Conservation (phyloP, 2,797 vertebrate genomes). For the Poeciliopsis paucimaculata region DNA sequence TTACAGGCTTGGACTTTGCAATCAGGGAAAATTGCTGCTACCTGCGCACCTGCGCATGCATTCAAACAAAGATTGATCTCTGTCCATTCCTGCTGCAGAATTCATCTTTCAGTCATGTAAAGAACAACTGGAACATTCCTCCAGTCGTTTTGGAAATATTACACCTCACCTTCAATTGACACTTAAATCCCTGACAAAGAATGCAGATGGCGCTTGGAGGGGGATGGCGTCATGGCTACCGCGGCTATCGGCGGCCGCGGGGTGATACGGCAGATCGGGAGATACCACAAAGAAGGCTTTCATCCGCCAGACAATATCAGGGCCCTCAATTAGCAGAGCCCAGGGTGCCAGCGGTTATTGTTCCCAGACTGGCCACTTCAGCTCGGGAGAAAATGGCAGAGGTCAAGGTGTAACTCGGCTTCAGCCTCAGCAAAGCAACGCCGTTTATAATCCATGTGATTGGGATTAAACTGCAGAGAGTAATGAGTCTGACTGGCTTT, state of each 20-base stretch:
- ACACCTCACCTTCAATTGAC: constrained; percentile 66
- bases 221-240: constrained; percentile 68
- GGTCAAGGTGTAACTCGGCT: constrained; percentile 64
- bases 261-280: constrained; percentile 80
- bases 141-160: constrained; percentile 21
- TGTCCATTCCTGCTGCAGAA: constrained; percentile 49
- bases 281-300: constrained; percentile 87
- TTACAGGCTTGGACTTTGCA: constrained; percentile 49
- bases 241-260: constrained; percentile 72
- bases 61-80: constrained; percentile 44
- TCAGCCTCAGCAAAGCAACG: constrained; percentile 67
- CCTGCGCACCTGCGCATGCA: constrained; percentile 36
- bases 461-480: constrained; percentile 57
- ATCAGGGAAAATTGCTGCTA: constrained; percentile 50
- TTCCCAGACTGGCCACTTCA: constrained; percentile 42
- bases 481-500: background rate
- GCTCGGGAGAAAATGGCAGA: constrained; percentile 53
- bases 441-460: constrained; percentile 76
- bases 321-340: constrained; percentile 82
- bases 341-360: constrained; percentile 74
- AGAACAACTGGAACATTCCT: constrained; percentile 9
- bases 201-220: constrained; percentile 61
- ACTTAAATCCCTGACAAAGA: constrained; percentile 75
- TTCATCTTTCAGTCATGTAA: constrained; percentile 5
- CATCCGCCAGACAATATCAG: constrained; percentile 83